These are phyloP conservation scores for Thereva nobilitata DNA, from an alignment of 2,888 invertebrate genomes.

Conservation along the genomic window DNA sequence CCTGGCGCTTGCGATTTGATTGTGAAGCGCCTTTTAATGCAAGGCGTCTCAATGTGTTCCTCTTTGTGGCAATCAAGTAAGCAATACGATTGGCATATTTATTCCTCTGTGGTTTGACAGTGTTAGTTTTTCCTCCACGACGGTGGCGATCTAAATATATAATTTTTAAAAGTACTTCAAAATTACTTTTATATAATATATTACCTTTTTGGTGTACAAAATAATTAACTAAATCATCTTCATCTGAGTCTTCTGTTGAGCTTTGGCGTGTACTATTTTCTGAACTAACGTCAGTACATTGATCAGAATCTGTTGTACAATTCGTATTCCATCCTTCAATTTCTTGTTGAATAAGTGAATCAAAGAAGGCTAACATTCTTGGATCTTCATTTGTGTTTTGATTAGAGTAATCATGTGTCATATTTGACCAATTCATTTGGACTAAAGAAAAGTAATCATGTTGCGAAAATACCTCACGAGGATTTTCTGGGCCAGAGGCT, in stretches of 20 bases:
- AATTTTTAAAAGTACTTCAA: neutral
- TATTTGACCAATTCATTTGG: constrained; percentile 76
- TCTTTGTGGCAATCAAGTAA: constrained; percentile 73
- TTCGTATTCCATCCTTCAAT: constrained; percentile 77
- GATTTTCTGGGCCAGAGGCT: constrained; percentile 62
- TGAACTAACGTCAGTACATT: constrained; percentile 45
- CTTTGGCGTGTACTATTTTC: constrained; percentile 46
- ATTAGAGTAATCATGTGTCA: constrained; percentile 86
- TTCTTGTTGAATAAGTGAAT: constrained; percentile 88
- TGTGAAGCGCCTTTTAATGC: constrained; percentile 62
- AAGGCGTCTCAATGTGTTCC: constrained; percentile 67
- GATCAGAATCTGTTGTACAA: constrained; percentile 53
- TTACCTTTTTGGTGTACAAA: constrained; percentile 38
- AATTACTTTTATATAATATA: neutral
- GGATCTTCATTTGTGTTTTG: constrained; percentile 89
- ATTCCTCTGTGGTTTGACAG: constrained; percentile 54
- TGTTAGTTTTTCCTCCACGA: constrained; percentile 55
- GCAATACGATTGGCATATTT: constrained; percentile 71
- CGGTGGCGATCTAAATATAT: constrained; percentile 55
- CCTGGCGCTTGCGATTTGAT: constrained; percentile 48
- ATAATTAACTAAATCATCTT: constrained; percentile 40
- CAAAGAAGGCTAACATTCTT: constrained; percentile 96
- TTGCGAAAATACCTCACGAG: constrained; percentile 73
- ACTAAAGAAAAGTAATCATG: constrained; percentile 84
- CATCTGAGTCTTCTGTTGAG: constrained; percentile 52